A percentile compares a stretch with the other conserved stretches of the same genome.
phyloP scores from a whole-genome alignment of 2,888 invertebrate genomes.

The Alentia gelatinosa region DNA sequence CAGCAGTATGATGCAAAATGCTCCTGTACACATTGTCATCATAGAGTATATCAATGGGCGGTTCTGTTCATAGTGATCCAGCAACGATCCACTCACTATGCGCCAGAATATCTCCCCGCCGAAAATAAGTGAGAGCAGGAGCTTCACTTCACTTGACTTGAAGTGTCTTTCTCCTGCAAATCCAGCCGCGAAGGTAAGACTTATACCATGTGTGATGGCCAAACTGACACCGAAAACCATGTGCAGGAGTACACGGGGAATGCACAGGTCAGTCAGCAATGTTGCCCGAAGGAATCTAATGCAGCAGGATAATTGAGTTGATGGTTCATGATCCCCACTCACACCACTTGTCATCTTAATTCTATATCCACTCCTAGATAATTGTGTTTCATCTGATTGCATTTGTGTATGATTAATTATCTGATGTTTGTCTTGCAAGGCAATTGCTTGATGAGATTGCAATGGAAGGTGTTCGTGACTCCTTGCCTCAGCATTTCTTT shows the following conservation, averaged over 20 bases:
- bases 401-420: neutral
- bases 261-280: neutral
- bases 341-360: neutral
- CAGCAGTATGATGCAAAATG: neutral
- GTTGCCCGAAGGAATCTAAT: neutral
- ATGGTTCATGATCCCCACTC: neutral
- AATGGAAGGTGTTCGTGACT: no score
- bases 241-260: neutral
- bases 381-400: neutral
- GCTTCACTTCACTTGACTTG: neutral
- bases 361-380: neutral
- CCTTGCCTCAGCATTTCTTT: neutral
- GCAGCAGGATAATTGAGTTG: neutral
- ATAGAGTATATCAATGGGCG: neutral
- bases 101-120: neutral
- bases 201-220: neutral
- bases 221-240: neutral
- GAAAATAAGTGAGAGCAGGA: neutral
- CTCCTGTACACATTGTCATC: neutral
- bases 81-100: neutral
- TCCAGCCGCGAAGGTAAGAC: neutral
- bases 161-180: neutral
- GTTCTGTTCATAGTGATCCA: neutral
- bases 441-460: no score
- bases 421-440: neutral